These are phyloP conservation scores for Choristoneura fumiferana DNA, from an alignment of 1,140 invertebrate species.

Conservation along the genomic window DNA sequence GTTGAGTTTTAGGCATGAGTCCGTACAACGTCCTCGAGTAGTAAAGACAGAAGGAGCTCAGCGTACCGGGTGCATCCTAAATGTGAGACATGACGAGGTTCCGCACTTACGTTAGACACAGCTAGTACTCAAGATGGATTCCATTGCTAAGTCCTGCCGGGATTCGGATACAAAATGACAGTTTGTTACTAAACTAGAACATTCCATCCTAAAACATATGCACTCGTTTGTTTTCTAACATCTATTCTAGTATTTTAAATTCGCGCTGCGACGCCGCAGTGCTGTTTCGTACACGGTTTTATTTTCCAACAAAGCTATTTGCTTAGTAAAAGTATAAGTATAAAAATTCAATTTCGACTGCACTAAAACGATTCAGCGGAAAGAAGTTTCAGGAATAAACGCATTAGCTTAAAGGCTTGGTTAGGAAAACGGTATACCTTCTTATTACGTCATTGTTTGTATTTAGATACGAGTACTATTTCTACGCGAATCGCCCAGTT, in stretches of 20 bases:
- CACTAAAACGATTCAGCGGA: constrained; percentile 9
- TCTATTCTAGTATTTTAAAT: not conserved
- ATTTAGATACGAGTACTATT: no score
- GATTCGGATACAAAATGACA: constrained; percentile 9
- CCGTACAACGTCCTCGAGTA: no score
- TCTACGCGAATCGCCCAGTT: no score
- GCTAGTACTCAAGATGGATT: constrained; percentile 8
- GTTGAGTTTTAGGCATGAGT: no score
- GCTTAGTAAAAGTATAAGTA: constrained; percentile 8
- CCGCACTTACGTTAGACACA: constrained; percentile 13
- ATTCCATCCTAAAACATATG: not conserved
- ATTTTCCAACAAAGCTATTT: constrained; percentile 7
- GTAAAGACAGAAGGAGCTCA: not conserved
- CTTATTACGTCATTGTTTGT: no score
- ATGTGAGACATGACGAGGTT: constrained; percentile 20
- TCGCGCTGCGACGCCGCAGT: not conserved
- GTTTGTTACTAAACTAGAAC: not conserved
- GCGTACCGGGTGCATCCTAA: not conserved
- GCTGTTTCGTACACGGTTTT: not conserved
- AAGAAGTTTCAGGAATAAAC: not conserved
- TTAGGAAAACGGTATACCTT: not conserved
- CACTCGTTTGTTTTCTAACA: no score
- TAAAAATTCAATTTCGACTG: constrained; percentile 19
- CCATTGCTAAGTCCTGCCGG: constrained; percentile 6
- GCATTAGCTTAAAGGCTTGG: not conserved